A percentile compares a stretch with the other conserved stretches of the same genome.
These are phyloP conservation scores for Amiota mariae DNA, from an alignment of 2,888 invertebrate genomes.

Conservation along the genomic window DNA sequence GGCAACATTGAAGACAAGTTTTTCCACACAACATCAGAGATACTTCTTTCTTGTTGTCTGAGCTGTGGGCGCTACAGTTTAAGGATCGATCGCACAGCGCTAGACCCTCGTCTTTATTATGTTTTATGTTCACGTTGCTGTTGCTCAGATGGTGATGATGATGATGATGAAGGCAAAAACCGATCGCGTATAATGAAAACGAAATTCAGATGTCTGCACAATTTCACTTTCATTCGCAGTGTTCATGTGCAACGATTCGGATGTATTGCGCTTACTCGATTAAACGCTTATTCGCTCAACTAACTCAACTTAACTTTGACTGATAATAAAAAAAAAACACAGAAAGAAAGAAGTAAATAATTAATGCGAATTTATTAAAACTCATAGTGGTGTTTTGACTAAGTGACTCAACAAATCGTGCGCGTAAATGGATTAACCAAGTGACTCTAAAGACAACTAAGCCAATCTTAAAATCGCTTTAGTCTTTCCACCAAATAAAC, in stretches of 20 bases:
- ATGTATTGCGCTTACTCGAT: constrained; percentile 33
- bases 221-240: constrained; percentile 71
- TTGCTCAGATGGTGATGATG: not conserved
- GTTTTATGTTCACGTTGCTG: too few relatives aligned
- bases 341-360: not conserved
- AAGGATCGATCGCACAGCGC: constrained; percentile 53
- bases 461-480: not conserved
- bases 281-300: not conserved
- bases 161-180: not conserved
- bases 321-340: not conserved
- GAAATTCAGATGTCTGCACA: constrained; percentile 60
- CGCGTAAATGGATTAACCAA: constrained; percentile 11
- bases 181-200: constrained; percentile 59
- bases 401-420: constrained; percentile 1
- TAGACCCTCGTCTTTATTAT: not conserved
- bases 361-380: not conserved
- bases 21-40: constrained; percentile 28
- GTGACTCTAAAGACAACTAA: not conserved
- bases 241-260: constrained; percentile 60
- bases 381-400: not conserved
- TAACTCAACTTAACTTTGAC: constrained; percentile 8
- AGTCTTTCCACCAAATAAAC: not conserved
- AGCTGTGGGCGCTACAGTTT: constrained; percentile 54
- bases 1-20: constrained; percentile 60
- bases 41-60: not conserved